phyloP scores from a whole-genome alignment of 2,797 vertebrate species.

The Pseudotriccus pelzelni region DNA sequence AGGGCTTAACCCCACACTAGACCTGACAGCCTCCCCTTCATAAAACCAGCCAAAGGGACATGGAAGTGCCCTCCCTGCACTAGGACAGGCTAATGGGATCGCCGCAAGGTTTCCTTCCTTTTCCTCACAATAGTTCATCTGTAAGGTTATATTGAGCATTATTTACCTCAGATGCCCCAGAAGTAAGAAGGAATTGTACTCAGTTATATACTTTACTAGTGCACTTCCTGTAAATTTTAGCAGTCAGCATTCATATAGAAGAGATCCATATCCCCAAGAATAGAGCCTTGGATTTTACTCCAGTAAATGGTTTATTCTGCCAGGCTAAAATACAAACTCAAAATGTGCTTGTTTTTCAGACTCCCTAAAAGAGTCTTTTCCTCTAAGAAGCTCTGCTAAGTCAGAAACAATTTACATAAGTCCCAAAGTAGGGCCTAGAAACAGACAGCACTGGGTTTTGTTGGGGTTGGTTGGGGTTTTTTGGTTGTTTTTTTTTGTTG shows the following conservation, averaged over 20 bases:
- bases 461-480: not conserved
- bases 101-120: not conserved
- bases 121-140: not conserved
- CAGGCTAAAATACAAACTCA: not conserved
- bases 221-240: not conserved
- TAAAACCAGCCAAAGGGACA: not conserved
- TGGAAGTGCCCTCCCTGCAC: not conserved
- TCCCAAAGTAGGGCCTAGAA: not conserved
- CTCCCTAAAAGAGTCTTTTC: not conserved
- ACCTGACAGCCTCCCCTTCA: not conserved
- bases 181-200: not conserved
- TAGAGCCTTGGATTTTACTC: not conserved
- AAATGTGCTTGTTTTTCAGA: not conserved
- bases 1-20: not conserved
- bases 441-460: not conserved
- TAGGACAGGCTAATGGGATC: not conserved
- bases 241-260: not conserved
- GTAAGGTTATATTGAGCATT: not conserved
- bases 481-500: not conserved
- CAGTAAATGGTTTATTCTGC: not conserved
- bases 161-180: not conserved
- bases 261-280: not conserved
- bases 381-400: not conserved
- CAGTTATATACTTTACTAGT: not conserved
- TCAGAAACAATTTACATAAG: not conserved